Evolutionary conservation across 2,797 vertebrate species (phyloP).

Genomic region (Enteromius treurensis): DNA sequence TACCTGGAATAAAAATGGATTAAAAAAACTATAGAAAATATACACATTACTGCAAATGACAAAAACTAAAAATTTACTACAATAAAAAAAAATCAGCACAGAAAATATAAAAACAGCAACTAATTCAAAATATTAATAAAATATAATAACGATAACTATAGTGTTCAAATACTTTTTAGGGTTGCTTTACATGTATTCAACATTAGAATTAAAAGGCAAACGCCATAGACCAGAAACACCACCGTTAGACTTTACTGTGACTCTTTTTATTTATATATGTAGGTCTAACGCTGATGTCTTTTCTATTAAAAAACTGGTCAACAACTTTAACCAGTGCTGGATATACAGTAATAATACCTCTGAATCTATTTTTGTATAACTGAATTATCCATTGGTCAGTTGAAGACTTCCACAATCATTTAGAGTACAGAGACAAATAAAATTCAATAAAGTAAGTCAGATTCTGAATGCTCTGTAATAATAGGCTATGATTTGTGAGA

Average conservation of each 20-base stretch:
- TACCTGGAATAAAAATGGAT: background rate
- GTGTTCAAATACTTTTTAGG: background rate
- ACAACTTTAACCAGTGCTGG: background rate
- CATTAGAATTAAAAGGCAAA: background rate
- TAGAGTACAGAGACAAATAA: background rate
- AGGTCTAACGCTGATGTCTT: background rate
- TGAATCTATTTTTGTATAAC: background rate
- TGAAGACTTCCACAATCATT: background rate
- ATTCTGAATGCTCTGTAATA: too few relatives aligned
- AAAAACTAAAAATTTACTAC: background rate
- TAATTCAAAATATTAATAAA: background rate
- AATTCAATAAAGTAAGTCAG: background rate
- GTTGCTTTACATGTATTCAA: background rate
- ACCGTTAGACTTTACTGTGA: too few relatives aligned
- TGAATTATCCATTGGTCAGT: background rate
- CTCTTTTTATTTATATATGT: background rate
- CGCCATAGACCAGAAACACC: background rate
- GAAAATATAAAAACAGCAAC: background rate
- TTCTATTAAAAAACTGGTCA: background rate
- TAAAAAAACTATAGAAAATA: background rate
- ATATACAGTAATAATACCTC: background rate
- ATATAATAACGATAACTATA: background rate
- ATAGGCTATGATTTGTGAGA: background rate
- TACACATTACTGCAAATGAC: background rate
- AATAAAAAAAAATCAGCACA: background rate